Base-by-base conservation (phyloP, 2,113 vertebrate genomes). In the Nyctereutes procyonoides region DNA sequence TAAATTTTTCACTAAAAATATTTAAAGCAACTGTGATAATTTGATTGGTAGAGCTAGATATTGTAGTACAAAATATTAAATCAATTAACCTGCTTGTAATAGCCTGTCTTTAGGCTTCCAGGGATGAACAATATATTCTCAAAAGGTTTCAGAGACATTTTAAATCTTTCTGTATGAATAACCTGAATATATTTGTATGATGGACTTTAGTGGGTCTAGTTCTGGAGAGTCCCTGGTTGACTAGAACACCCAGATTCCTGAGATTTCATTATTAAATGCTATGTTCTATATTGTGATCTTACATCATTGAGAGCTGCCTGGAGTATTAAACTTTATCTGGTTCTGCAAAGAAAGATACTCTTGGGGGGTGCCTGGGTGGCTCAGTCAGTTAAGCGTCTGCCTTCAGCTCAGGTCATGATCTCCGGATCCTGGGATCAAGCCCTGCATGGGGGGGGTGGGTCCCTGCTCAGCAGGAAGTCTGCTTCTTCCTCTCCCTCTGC, bases 191-290 rank as follows among this genome's bases (percentile, higher is more conserved):
- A 53, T 82, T 48, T 74, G 19, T 89, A 43, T 83, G 10, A 16
- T 51, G 48, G 43, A 30, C 28, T 93, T 62, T 43, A 12, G 24
- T 56, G 60, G 32, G 3, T 24, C 60, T 58, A n/a, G 60, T 77
- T 62, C 10, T 65, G 28, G 26, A 82, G 13, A n/a, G 26, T 86
- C 10, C 4, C 7, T 53, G 67, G 15, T 73, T 77, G 28, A 67
- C n/a, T 80, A 55, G 62, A 51, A 51, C 4, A 15, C 20, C 13
- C 32, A 30, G 9, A 60, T 89, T 85, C 38, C 71, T 88, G 53
- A 95, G 17, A 74, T 91, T 92, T 89, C 28, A 63, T 95, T 94
- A 12, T 77, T 88, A 5, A 77, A 51, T 80, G 24, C 32, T 19
- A 1, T 56, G 9, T 89, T 32, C 92, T 79, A 74, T 89, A 51